Base-by-base conservation (phyloP, 2,888 invertebrate species). In the Xestia c-nigrum region DNA sequence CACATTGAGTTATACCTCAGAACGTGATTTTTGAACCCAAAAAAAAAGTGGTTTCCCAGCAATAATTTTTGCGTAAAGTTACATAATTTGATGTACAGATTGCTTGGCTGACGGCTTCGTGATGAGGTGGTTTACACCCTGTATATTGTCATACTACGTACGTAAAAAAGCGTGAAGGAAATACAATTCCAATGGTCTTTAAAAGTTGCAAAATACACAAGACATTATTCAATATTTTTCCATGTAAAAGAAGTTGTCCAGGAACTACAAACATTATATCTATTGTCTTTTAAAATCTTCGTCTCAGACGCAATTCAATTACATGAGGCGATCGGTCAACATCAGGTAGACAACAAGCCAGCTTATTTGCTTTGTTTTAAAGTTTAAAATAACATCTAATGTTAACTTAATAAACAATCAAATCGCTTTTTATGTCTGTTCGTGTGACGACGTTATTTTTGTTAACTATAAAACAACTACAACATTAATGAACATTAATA, bases 291-390 rank as follows among this genome's bases (percentile, higher is more conserved):
- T 24, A 40, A 40, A 66, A n/a, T 52, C 24, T 40, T 52, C 19
- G 24, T 43, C 43, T 55, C 21, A 55, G 59, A n/a, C 43, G 14
- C 61, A 74, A 63, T 63, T 31, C 61, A 46, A 75, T 76, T 76
- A 47, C 24, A 24, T 47, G 5, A 38, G 0, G 9, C 65, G 24
- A 76, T 76, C 77, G 55, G 66, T 76, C 76, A 55, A 52, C n/a
- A 46, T 76, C 46, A 75, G 64, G 52, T 55, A 38, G 46, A 38
- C 14, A 1, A 76, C 7, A 38, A 10, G 38, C 38, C 6, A 55
- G 46, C 38, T 47, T 12, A 38, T 16, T 21, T 70, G 43, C 19
- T 16, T 21, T 69, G 2, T 59, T 43, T 59, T 69, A 6, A 40
- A 12, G 6, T 55, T 61, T 38, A 61, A 57, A 57, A 57, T 57